A percentile compares a stretch with the other conserved stretches of the same genome.
Conservation (phyloP, 2,113 vertebrate genomes). For the Chascanopsetta lugubris region DNA sequence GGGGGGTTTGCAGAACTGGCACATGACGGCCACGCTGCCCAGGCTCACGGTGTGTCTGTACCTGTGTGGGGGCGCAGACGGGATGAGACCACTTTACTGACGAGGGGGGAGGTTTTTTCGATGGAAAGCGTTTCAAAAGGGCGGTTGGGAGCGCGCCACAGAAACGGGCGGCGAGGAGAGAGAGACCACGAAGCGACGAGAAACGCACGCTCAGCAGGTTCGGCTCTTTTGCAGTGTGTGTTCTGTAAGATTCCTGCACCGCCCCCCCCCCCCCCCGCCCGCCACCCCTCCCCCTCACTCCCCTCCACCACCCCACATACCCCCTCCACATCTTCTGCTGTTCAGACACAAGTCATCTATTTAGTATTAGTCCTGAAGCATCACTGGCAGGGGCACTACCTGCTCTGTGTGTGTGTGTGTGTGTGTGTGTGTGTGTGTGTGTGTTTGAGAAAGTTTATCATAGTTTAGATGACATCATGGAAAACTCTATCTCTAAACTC, state of each 20-base stretch:
- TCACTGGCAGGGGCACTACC: no score
- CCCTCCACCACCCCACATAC: no score
- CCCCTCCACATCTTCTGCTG: background rate
- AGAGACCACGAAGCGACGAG: background rate
- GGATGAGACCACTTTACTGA: background rate
- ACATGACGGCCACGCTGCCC: slow-evolving; percentile 88
- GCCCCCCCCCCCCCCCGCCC: no score
- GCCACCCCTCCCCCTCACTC: no score
- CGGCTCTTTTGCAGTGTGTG: slow-evolving; percentile 41
- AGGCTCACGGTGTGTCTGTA: slow-evolving; percentile 83
- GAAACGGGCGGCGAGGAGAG: background rate
- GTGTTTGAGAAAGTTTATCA: no score
- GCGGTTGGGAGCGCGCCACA: background rate
- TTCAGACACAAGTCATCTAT: background rate
- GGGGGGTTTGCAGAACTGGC: slow-evolving; percentile 93
- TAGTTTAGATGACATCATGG: no score
- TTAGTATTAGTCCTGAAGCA: background rate
- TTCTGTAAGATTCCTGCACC: slow-evolving; percentile 40
- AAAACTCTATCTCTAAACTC: no score
- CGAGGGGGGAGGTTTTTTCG: no score
- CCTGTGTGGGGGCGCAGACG: slow-evolving; percentile 46
- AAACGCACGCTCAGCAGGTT: slow-evolving; percentile 38
- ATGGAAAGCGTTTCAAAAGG: no score
- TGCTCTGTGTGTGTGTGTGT: no score
- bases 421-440: no score